Base-by-base conservation (phyloP, 2,888 invertebrate genomes). In the Scaptomyza cyrtandrae region DNA sequence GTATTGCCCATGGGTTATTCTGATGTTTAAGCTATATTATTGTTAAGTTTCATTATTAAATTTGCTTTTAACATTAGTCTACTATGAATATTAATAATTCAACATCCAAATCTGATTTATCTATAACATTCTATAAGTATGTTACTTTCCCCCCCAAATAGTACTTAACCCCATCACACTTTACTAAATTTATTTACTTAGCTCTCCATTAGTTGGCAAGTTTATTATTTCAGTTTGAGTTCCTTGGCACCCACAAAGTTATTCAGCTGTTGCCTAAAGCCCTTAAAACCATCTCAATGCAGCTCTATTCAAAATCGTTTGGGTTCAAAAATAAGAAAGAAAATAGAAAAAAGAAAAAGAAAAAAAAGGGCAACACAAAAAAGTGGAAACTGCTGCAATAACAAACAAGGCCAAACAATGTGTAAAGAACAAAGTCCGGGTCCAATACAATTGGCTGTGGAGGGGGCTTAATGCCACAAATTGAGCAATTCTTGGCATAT, bases 381-480 rank as follows among this genome's bases (percentile, higher is more conserved):
- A n/a, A 43, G 14, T 10, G 27, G 29, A 65, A 61, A 70, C 87
- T 87, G 82, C 86, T 88, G 86, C 58, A 82, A 86, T 86, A 86
- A 88, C 82, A 83, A 83, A 82, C 64, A 77, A 76, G 74, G 74
- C 59, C 59, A 66, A 70, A 80, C 74, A 71, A 71, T 64, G 43
- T 29, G 50, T 16, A 49, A 16, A 6, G 53, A 55, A 71, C 74
- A 73, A 67, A 35, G 46, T 67, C 35, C 74, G 58, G 45, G 58
- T 19, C 43, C 58, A 24, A 52, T 27, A 62, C 61, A 66, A 62
- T 45, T 44, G 60, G 62, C 50, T 13, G 19, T 19, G 41, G 29
- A 29, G 63, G 64, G 67, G 72, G 70, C 88, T 89, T 89, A 89
- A 63, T 86, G 73, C 89, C 81, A 76, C 86, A 85, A 85, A 85